Evolutionary conservation across 1,140 invertebrate species (phyloP).

Genomic region (Drosophila tani): DNA sequence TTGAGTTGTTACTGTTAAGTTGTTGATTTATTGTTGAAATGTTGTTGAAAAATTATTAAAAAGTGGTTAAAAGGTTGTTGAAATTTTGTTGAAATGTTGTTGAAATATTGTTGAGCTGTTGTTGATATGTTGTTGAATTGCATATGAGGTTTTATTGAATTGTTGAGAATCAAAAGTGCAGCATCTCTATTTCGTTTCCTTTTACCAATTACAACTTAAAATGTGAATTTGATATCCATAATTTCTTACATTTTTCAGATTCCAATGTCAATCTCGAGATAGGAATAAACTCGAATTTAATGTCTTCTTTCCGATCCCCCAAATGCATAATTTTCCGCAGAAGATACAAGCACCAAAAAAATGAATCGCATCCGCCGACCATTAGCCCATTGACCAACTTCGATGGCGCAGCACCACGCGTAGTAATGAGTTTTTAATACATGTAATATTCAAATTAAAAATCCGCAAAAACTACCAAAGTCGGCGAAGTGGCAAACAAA

Average conservation of each 20-base stretch:
- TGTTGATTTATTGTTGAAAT: too few relatives aligned
- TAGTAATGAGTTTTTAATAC: slow-evolving; percentile 81
- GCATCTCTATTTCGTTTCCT: background rate
- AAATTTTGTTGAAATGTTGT: background rate
- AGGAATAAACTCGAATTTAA: background rate
- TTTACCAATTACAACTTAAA: background rate
- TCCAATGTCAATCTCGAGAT: background rate
- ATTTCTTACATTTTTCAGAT: background rate
- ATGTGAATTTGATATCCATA: background rate
- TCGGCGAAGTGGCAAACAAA: slow-evolving; percentile 36
- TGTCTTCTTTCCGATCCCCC: slow-evolving; percentile 4
- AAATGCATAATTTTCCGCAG: slow-evolving; percentile 39
- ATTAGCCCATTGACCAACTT: slow-evolving; percentile 81
- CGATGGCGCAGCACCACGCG: slow-evolving; percentile 51
- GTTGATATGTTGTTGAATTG: background rate
- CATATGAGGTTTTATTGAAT: too few relatives aligned
- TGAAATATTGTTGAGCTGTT: background rate
- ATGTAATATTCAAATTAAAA: slow-evolving; percentile 82
- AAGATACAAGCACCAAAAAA: slow-evolving; percentile 4
- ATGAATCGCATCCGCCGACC: slow-evolving; percentile 51
- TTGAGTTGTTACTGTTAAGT: too few relatives aligned
- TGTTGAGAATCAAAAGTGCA: background rate
- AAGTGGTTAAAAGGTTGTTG: too few relatives aligned
- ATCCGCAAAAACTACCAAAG: slow-evolving; percentile 50
- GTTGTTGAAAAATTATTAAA: background rate